Conservation (phyloP, 2,797 vertebrate species). For the Darevskia mixta region DNA sequence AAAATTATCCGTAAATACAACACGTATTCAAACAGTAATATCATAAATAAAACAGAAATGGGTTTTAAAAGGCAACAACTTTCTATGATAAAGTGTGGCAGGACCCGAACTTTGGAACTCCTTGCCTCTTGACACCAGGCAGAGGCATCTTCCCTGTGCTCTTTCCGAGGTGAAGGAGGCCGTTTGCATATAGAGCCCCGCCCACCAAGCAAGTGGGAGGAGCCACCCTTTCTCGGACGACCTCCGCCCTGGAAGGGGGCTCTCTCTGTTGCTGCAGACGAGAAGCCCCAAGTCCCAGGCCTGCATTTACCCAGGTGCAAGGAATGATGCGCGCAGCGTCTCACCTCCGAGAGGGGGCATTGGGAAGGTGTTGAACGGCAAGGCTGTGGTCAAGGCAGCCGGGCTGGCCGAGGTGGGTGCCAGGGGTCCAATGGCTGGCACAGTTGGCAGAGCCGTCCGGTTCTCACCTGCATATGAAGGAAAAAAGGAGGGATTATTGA, state of each 20-base stretch:
- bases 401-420: not conserved
- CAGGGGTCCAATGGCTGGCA: accelerated
- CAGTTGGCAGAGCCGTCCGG: not conserved
- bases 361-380: conserved; percentile 52
- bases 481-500: not conserved
- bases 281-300: not conserved
- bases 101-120: too few relatives aligned
- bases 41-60: too few relatives aligned
- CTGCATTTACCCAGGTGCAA: too few relatives aligned
- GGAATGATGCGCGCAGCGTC: accelerated
- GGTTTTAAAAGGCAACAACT: too few relatives aligned
- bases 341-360: conserved; percentile 64
- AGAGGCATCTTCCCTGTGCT: too few relatives aligned
- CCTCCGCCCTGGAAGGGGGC: not conserved
- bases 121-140: too few relatives aligned
- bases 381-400: accelerated
- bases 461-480: conserved; percentile 55
- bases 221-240: not conserved
- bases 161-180: too few relatives aligned
- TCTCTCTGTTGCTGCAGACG: not conserved
- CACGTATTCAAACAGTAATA: too few relatives aligned
- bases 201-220: not conserved
- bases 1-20: too few relatives aligned
- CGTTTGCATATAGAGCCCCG: too few relatives aligned
- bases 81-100: too few relatives aligned